A percentile compares a stretch with the other conserved stretches of the same genome.
Conservation (phyloP, 2,888 invertebrate species). For the Polyommatus icarus region DNA sequence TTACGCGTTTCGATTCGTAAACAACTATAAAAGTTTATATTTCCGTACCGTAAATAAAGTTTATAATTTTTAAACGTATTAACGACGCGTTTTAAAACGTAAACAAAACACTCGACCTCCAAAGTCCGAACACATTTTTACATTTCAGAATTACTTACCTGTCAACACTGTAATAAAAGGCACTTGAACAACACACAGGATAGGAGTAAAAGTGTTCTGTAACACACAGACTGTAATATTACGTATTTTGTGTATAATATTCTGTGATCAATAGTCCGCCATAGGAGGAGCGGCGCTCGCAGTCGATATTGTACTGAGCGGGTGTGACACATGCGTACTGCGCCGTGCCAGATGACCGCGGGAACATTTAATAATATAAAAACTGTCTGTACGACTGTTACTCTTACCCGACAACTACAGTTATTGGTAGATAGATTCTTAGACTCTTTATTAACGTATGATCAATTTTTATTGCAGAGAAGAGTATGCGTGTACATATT, state of each 20-base stretch:
- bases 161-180: conserved; percentile 49
- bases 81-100: conserved; percentile 10
- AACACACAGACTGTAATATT: conserved; percentile 18
- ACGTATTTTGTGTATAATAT: conserved; percentile 39
- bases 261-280: conserved; percentile 4
- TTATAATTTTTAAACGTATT: not conserved
- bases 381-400: too few relatives aligned
- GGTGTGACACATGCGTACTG: not conserved
- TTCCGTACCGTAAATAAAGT: too few relatives aligned
- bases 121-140: conserved; percentile 40
- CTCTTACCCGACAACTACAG: too few relatives aligned
- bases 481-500: too few relatives aligned
- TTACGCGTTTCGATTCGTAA: not conserved
- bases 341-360: not conserved
- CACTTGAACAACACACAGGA: conserved; percentile 46
- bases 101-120: conserved; percentile 56
- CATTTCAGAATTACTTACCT: conserved; percentile 8
- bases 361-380: not conserved
- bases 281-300: not conserved
- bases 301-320: not conserved
- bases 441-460: too few relatives aligned
- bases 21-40: too few relatives aligned
- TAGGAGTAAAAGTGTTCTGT: too few relatives aligned
- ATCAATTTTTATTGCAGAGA: too few relatives aligned
- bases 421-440: too few relatives aligned